Base-by-base conservation (phyloP, 2,888 invertebrate genomes). In the Drosophila pseudotakahashii region DNA sequence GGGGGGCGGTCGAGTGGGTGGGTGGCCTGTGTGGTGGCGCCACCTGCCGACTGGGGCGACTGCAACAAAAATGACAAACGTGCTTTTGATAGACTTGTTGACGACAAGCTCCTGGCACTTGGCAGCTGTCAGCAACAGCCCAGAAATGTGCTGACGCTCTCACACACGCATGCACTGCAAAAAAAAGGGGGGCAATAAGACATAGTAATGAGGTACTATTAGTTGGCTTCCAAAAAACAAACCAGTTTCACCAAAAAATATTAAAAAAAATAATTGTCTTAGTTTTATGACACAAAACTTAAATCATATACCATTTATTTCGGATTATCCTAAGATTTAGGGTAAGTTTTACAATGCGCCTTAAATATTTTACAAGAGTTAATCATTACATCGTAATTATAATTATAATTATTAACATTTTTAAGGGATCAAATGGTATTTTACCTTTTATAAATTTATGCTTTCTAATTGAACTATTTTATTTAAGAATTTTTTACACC, bases 1-100 rank as follows among this genome's bases (percentile, higher is more conserved):
- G 37, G 53, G 53, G 48, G 48, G 48, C 26, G 48, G 52, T 23
- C 14, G 19, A 32, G 19, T 47, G 19, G 34, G 47, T 11, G 58
- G 37, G 30, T 32, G 30, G 54, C n/a, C 14, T 10, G 26, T 30
- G 30, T 30, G 47, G 47, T 11, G 36, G 39, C n/a, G 39, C 59
- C 79, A 77, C 79, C 61, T 71, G 67, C 16, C 47, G 52, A 30
- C 57, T 26, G 58, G 53, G 39, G 11, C 30, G 68, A 79, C 54
- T 88, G 86, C 84, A 84, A 78, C 87, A 78, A 75, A 79, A 85
- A 85, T 88, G 89, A 88, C 85, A 83, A 88, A 88, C 85, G 89
- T 77, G 79, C 89, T 86, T 86, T 88, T 85, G 89, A 85, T 85
- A 85, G 89, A 85, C 85, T 84, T 84, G 84, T 84, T 88, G 84